Evolutionary conservation across 2,113 vertebrate species (phyloP).

Genomic region (Plecotus auritus): DNA sequence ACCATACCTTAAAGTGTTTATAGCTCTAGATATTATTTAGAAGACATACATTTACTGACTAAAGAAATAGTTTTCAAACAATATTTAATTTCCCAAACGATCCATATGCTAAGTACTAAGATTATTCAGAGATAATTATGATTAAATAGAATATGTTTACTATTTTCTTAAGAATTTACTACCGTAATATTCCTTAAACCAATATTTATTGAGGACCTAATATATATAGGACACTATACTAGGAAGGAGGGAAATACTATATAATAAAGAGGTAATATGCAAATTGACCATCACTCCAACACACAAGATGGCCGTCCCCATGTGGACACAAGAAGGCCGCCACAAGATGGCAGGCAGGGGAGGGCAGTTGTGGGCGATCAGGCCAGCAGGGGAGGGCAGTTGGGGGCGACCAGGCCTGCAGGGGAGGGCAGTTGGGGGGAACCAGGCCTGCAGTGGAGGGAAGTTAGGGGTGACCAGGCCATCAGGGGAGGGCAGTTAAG

Average conservation of each 20-base stretch:
- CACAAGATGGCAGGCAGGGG: no score
- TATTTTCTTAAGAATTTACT: background rate
- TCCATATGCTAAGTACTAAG: background rate
- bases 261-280: no score
- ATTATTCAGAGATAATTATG: background rate
- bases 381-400: no score
- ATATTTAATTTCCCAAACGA: background rate
- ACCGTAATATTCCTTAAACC: background rate
- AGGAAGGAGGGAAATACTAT: background rate
- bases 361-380: no score
- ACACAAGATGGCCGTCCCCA: no score
- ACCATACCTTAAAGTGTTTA: background rate
- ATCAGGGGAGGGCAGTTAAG: no score
- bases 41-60: background rate
- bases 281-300: no score
- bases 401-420: no score
- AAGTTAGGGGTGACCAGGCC: no score
- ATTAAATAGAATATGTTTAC: background rate
- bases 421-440: no score
- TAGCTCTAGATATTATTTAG: background rate
- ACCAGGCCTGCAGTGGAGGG: no score
- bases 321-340: no score
- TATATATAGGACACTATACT: background rate
- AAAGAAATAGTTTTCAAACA: background rate
- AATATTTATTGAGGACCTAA: background rate